A percentile compares a stretch with the other conserved stretches of the same genome.
These are phyloP conservation scores for Antigone vipio DNA, from an alignment of 2,113 vertebrate species.

Conservation along the genomic window DNA sequence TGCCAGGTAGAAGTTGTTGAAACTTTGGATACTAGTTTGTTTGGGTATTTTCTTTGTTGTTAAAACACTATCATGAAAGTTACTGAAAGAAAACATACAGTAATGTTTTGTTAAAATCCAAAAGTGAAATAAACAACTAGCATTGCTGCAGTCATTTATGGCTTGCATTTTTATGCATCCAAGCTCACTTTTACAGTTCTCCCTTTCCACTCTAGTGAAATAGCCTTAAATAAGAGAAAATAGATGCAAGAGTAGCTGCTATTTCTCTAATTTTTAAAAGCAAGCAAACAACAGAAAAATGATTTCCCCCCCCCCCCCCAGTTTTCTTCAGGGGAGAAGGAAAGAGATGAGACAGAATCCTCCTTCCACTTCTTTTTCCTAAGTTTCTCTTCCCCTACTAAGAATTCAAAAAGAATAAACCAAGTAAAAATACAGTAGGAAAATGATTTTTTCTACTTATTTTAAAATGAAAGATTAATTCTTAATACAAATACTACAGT, in stretches of 20 bases:
- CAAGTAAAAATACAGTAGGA: background rate
- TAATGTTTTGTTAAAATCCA: no score
- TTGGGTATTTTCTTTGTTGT: background rate
- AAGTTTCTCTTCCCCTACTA: background rate
- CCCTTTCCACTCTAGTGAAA: background rate
- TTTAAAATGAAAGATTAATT: background rate
- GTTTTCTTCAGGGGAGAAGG: background rate
- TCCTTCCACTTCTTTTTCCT: background rate
- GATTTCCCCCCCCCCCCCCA: accelerated
- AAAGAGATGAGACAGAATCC: background rate
- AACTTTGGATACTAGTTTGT: background rate
- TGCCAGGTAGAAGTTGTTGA: background rate
- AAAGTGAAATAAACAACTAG: background rate
- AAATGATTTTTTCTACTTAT: background rate
- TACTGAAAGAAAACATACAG: background rate
- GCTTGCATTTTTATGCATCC: background rate
- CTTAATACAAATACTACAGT: background rate
- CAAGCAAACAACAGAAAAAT: background rate
- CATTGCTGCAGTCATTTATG: background rate
- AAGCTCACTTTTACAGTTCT: background rate
- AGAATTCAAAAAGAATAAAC: background rate
- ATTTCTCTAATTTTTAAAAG: background rate
- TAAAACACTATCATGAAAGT: background rate
- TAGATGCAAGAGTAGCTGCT: background rate
- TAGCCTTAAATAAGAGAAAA: background rate